These are phyloP conservation scores for Bradypus variegatus DNA, from an alignment of 2,797 vertebrate genomes.

Conservation along the genomic window DNA sequence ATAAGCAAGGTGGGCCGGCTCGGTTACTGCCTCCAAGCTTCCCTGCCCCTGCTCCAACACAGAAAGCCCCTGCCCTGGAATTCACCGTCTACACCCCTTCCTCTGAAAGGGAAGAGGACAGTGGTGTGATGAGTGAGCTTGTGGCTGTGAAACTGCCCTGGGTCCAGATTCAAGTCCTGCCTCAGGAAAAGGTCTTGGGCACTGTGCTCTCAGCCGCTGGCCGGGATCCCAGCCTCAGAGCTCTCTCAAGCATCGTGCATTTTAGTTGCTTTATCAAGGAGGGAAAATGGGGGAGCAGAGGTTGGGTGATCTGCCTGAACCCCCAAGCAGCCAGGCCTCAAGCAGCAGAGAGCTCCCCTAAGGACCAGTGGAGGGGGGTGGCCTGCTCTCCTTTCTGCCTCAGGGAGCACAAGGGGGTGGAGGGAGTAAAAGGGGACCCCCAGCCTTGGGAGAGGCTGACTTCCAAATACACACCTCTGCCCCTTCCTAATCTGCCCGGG, in stretches of 20 bases:
- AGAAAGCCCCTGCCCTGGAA: background rate
- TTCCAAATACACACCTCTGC: background rate
- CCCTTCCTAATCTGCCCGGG: background rate
- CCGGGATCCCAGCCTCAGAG: background rate
- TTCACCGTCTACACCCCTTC: background rate
- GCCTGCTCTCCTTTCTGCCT: background rate
- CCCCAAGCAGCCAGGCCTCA: background rate
- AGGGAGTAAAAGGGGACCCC: background rate
- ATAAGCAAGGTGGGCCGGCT: background rate
- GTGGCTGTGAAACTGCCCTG: background rate
- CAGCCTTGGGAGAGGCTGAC: background rate
- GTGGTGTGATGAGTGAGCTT: background rate
- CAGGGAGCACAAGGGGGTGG: too few relatives aligned
- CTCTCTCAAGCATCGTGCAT: background rate
- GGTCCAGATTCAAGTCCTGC: background rate
- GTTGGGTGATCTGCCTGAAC: background rate
- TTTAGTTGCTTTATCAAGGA: background rate
- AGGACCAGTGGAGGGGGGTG: too few relatives aligned
- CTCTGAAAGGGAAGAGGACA: background rate
- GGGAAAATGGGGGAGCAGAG: rapidly evolving
- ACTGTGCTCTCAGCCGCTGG: background rate
- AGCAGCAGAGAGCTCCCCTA: rapidly evolving
- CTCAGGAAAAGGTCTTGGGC: background rate
- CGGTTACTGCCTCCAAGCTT: rapidly evolving
- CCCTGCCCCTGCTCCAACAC: too few relatives aligned